phyloP scores from a whole-genome alignment of 1,140 invertebrate genomes.

The Pseudomyrmex gracilis region DNA sequence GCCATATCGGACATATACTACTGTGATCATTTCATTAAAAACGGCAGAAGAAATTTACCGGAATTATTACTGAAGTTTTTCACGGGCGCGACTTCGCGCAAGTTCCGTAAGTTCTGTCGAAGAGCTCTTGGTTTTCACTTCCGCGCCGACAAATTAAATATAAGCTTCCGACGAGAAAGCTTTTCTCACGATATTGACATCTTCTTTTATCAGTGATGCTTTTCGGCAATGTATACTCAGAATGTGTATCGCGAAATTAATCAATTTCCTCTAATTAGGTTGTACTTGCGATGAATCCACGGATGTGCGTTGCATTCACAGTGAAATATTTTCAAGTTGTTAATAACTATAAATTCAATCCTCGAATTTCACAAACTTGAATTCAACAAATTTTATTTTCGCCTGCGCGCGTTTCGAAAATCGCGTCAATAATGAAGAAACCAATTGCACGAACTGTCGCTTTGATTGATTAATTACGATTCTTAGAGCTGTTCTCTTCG shows the following conservation, averaged over 20 bases:
- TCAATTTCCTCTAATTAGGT: background rate
- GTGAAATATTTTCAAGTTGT: background rate
- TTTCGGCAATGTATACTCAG: slow-evolving; percentile 8
- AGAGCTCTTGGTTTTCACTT: slow-evolving; percentile 8
- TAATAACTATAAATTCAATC: slow-evolving; percentile 8
- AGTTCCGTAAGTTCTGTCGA: background rate
- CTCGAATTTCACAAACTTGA: slow-evolving; percentile 21
- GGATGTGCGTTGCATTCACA: background rate
- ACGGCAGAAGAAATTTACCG: background rate
- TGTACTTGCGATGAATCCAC: background rate
- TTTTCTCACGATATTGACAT: slow-evolving; percentile 12
- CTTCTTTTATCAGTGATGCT: background rate
- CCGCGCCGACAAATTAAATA: slow-evolving; percentile 30
- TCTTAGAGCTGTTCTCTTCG: background rate
- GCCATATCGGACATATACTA: too few relatives aligned
- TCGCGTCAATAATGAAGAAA: slow-evolving; percentile 8
- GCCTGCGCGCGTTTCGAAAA: background rate
- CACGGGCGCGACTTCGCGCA: background rate
- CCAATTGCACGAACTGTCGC: background rate
- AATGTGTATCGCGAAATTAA: slow-evolving; percentile 2
- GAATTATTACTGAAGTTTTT: background rate
- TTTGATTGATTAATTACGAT: slow-evolving; percentile 2
- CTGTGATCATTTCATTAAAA: background rate
- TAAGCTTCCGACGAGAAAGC: slow-evolving; percentile 3
- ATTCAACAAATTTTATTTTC: slow-evolving; percentile 7